Percentiles rank a stretch among this genome's conserved stretches.
phyloP scores from a whole-genome alignment of 2,113 vertebrate species.

The Tiliqua scincoides region DNA sequence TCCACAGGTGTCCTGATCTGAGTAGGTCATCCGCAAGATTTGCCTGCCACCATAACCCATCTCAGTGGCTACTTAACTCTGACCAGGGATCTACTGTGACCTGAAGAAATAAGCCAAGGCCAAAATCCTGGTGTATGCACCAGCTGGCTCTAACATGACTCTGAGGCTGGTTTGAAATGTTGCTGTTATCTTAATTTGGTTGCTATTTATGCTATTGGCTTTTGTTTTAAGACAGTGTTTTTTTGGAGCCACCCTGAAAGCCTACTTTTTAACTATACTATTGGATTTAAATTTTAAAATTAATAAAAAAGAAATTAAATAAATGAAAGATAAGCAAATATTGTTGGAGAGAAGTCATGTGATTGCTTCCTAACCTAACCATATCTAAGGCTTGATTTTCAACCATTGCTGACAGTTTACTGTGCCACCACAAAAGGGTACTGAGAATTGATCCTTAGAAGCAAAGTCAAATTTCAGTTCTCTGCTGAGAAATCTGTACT shows the following conservation, averaged over 20 bases:
- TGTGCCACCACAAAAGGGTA: background rate
- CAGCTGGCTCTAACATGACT: background rate
- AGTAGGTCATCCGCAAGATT: background rate
- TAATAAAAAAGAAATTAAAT: background rate
- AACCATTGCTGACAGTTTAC: background rate
- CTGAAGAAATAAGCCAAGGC: background rate
- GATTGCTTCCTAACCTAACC: background rate
- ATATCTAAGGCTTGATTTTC: background rate
- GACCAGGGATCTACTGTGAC: background rate
- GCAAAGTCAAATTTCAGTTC: background rate
- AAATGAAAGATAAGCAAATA: background rate
- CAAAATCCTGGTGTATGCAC: background rate
- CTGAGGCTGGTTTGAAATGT: background rate
- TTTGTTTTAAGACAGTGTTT: background rate
- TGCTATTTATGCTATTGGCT: background rate
- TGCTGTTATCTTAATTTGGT: background rate
- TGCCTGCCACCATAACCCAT: background rate
- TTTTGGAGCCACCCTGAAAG: background rate
- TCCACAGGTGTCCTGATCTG: background rate
- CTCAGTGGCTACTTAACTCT: background rate
- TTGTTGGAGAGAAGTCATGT: background rate
- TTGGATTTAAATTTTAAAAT: background rate
- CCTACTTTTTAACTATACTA: background rate
- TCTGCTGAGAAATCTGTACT: background rate
- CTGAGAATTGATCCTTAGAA: background rate